Conservation (phyloP, 2,888 invertebrate species). For the Tyria jacobaeae region DNA sequence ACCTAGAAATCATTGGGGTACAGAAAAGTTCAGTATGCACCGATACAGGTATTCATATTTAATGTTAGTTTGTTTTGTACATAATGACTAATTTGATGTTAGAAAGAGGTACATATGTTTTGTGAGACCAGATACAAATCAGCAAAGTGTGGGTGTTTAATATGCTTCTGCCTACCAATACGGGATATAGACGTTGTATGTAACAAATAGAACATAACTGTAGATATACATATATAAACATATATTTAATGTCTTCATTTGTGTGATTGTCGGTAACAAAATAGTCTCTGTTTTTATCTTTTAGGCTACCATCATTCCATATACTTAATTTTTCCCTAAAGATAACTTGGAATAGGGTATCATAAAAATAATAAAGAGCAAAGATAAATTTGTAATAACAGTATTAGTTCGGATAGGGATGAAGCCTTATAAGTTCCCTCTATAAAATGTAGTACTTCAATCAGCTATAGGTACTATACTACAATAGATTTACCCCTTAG, state of each 20-base stretch:
- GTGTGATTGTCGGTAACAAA: neutral
- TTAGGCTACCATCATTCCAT: neutral
- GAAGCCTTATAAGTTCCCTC: neutral
- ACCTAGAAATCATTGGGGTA: conserved; percentile 28
- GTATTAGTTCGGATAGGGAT: neutral
- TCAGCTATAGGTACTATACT: conserved; percentile 6
- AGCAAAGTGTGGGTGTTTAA: too few species aligned
- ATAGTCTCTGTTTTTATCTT: neutral
- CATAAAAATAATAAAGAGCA: neutral
- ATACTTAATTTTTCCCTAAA: neutral
- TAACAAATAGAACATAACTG: neutral
- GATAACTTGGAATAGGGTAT: neutral
- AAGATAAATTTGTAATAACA: neutral
- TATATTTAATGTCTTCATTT: neutral
- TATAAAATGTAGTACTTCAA: conserved; percentile 16
- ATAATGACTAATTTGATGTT: neutral
- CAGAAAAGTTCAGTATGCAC: conserved; percentile 24
- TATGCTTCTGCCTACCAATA: too few species aligned
- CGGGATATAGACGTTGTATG: neutral
- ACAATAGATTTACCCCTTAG: conserved; percentile 17
- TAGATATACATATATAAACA: neutral
- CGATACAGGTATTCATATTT: conserved; percentile 16
- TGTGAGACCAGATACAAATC: too few species aligned
- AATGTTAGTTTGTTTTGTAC: conserved; percentile 2
- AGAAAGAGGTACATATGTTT: too few species aligned